Evolutionary conservation across 1,140 invertebrate genomes (phyloP).

Genomic region (Hetaerina americana): DNA sequence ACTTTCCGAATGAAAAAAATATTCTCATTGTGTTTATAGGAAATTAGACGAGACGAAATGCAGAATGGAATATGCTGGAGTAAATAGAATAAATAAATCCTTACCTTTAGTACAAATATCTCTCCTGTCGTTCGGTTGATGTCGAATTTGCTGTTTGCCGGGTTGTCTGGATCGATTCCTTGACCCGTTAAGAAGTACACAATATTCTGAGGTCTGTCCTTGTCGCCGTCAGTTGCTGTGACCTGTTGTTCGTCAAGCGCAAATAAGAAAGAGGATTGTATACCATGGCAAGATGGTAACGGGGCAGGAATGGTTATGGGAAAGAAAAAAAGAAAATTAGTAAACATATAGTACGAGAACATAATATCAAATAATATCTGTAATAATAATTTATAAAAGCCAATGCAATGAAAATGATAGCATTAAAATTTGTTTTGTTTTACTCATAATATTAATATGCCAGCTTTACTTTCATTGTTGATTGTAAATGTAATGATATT

Average conservation of each 20-base stretch:
- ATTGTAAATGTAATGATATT: too few relatives aligned
- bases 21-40: too few relatives aligned
- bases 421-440: too few relatives aligned
- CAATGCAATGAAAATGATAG: too few relatives aligned
- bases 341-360: too few relatives aligned
- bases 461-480: too few relatives aligned
- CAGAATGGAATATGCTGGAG: neutral
- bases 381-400: too few relatives aligned
- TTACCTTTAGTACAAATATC: constrained; percentile 84
- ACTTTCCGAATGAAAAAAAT: too few relatives aligned
- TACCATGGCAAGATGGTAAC: neutral
- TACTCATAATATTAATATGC: too few relatives aligned
- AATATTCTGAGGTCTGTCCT: constrained; percentile 86
- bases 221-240: constrained; percentile 87
- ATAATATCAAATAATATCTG: neutral
- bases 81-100: constrained; percentile 13
- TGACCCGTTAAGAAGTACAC: constrained; percentile 94
- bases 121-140: constrained; percentile 89
- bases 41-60: neutral
- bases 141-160: constrained; percentile 88
- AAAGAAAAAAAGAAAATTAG: neutral
- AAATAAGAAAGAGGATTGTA: neutral
- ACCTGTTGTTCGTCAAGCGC: constrained; percentile 46
- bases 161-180: constrained; percentile 88
- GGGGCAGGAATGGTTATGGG: neutral